These are phyloP conservation scores for Cyprinodon tularosa DNA, from an alignment of 2,113 vertebrate species.

Conservation along the genomic window DNA sequence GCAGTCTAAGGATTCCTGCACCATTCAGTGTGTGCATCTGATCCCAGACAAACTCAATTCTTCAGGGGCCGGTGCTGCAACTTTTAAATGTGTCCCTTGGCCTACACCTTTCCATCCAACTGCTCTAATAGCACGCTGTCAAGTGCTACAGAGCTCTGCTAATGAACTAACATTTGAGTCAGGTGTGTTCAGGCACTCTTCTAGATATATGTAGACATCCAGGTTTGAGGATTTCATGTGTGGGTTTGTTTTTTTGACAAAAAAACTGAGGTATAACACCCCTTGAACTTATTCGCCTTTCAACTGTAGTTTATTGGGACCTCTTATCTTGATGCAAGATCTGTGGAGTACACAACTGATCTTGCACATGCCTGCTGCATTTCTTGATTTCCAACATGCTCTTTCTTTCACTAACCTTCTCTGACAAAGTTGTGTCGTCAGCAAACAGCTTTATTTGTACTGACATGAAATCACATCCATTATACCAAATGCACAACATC, in stretches of 20 bases:
- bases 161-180: no score
- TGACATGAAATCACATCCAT: background rate
- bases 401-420: background rate
- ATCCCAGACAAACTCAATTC: background rate
- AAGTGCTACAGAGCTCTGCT: no score
- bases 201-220: background rate
- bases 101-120: no score
- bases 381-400: no score
- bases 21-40: background rate
- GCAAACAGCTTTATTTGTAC: background rate
- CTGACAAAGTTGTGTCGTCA: background rate
- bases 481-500: no score
- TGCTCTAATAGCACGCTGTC: no score
- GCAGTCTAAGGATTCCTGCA: slow-evolving; percentile 25
- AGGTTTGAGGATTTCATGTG: background rate
- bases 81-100: no score
- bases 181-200: no score
- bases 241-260: background rate
- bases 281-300: background rate
- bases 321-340: background rate
- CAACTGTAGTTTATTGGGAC: background rate
- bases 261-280: background rate
- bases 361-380: background rate
- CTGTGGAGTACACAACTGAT: background rate
- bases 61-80: no score